Evolutionary conservation across 2,113 vertebrate genomes (phyloP).

Genomic region (Elephantulus edwardii): DNA sequence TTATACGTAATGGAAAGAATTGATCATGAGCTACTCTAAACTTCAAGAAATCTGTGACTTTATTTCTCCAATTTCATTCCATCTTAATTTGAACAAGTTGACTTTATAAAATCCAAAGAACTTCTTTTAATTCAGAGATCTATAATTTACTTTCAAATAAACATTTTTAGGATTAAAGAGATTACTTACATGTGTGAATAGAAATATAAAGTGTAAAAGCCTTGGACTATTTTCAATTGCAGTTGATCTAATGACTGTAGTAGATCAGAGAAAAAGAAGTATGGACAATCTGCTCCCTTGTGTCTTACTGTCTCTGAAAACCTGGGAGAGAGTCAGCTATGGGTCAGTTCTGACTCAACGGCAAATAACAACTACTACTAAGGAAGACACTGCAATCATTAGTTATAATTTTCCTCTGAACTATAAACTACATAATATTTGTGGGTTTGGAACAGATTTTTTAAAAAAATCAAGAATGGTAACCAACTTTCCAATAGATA

Average conservation of each 20-base stretch:
- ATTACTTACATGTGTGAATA: neutral
- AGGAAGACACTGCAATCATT: neutral
- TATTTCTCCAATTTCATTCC: neutral
- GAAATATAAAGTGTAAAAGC: too few relatives aligned
- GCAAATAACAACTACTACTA: too few relatives aligned
- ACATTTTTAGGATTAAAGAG: neutral
- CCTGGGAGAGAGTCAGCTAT: too few relatives aligned
- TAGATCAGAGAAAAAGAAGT: neutral
- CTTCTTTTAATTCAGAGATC: neutral
- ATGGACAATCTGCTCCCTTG: neutral
- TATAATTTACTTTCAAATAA: conserved; percentile 16
- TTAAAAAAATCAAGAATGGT: conserved; percentile 6
- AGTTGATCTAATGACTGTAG: neutral
- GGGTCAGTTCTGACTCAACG: too few relatives aligned
- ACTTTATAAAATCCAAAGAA: conserved; percentile 10
- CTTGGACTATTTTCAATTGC: neutral
- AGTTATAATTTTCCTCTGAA: neutral
- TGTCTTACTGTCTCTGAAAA: too few relatives aligned
- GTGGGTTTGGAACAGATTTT: neutral
- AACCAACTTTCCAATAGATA: neutral
- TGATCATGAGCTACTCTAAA: conserved; percentile 6
- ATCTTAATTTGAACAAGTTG: neutral
- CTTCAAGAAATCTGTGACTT: neutral
- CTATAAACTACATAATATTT: neutral
- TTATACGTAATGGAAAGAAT: neutral